Evolutionary conservation across 2,797 vertebrate genomes (phyloP).

Genomic region (Manis crassicaudata): DNA sequence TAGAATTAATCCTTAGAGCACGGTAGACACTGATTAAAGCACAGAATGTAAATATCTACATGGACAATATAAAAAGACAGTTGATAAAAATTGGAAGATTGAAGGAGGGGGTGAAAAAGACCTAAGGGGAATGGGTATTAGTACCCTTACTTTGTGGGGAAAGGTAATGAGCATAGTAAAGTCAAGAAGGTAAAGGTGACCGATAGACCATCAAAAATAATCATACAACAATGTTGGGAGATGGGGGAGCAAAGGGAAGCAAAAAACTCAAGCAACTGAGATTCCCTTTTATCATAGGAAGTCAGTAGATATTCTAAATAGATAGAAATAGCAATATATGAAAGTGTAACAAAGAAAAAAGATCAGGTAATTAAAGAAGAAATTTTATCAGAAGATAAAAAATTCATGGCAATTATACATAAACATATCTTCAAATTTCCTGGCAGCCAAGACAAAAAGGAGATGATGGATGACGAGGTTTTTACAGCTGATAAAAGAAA

Average conservation of each 20-base stretch:
- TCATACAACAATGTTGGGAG: not conserved
- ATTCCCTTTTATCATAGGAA: not conserved
- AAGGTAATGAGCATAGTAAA: not conserved
- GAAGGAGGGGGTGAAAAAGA: not conserved
- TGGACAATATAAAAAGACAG: not conserved
- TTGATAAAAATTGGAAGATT: not conserved
- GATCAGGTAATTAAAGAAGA: not conserved
- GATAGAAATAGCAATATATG: not conserved
- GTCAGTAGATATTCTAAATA: not conserved
- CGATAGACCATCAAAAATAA: not conserved
- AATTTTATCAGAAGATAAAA: constrained; percentile 42
- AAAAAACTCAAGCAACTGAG: not conserved
- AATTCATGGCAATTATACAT: not conserved
- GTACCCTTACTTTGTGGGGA: not conserved
- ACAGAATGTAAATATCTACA: not conserved
- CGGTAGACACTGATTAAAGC: not conserved
- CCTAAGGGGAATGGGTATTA: not conserved
- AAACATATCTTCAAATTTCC: constrained; percentile 41
- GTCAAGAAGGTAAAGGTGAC: not conserved
- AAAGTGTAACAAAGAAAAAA: constrained; percentile 38
- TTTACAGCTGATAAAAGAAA: not conserved
- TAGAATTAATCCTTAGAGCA: not conserved
- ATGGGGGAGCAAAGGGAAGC: not conserved
- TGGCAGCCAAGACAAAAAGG: constrained; percentile 2
- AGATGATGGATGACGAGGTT: not conserved